phyloP scores from a whole-genome alignment of 2,888 invertebrate genomes.

The Euzophera pinguis region DNA sequence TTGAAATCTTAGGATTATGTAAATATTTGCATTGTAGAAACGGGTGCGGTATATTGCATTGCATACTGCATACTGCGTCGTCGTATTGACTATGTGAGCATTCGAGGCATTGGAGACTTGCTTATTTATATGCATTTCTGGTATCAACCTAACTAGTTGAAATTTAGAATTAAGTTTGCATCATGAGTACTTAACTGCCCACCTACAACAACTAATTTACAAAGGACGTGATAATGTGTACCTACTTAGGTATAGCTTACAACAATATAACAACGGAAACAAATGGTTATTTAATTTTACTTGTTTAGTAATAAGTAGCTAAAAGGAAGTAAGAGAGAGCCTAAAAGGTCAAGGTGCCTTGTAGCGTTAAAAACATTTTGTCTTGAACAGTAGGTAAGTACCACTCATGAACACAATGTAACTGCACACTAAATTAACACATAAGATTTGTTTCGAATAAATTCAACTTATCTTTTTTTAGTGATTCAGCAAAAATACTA shows the following conservation, averaged over 20 bases:
- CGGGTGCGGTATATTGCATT: not conserved
- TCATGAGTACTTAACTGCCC: too few relatives aligned
- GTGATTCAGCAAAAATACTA: too few relatives aligned
- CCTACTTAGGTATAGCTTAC: too few relatives aligned
- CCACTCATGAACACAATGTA: too few relatives aligned
- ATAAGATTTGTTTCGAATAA: too few relatives aligned
- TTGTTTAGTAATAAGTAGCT: not conserved
- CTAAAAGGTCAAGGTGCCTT: not conserved
- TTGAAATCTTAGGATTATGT: constrained; percentile 8
- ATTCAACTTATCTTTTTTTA: too few relatives aligned
- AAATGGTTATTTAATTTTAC: not conserved
- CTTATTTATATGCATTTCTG: not conserved
- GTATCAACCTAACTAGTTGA: not conserved
- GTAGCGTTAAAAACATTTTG: too few relatives aligned
- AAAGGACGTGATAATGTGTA: too few relatives aligned
- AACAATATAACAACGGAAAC: not conserved
- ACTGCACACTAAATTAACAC: too few relatives aligned
- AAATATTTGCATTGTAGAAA: constrained; percentile 6
- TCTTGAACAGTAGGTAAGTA: too few relatives aligned
- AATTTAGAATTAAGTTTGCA: too few relatives aligned
- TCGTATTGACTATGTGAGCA: not conserved
- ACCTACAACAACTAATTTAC: too few relatives aligned
- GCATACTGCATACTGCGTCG: not conserved
- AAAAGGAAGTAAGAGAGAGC: not conserved
- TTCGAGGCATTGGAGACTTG: not conserved